phyloP scores from a whole-genome alignment of 2,113 vertebrate genomes.

The Myodes glareolus region DNA sequence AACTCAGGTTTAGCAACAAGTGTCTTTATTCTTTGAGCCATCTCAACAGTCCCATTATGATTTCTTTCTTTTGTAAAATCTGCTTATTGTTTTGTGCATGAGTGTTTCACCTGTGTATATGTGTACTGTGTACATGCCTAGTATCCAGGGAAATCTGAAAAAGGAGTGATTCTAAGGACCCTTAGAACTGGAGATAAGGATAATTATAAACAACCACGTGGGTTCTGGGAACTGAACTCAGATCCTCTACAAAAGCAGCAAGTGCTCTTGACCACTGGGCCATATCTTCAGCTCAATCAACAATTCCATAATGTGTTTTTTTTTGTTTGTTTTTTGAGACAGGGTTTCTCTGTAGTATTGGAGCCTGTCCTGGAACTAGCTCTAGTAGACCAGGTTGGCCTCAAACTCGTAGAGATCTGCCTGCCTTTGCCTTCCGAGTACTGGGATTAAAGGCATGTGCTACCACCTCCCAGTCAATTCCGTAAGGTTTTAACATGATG shows the following conservation, averaged over 20 bases:
- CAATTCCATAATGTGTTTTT: background rate
- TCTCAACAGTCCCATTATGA: background rate
- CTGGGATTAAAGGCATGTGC: no score
- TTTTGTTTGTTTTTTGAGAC: no score
- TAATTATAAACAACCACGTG: background rate
- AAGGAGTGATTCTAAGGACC: background rate
- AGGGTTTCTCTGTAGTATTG: no score
- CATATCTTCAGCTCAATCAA: background rate
- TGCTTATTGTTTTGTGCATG: background rate
- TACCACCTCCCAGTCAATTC: no score
- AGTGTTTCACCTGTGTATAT: background rate
- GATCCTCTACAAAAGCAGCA: background rate
- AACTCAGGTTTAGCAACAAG: background rate
- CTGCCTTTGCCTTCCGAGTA: no score
- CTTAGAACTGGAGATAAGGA: background rate
- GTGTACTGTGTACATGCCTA: background rate
- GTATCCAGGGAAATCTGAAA: background rate
- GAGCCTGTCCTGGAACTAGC: no score
- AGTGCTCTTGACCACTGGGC: background rate
- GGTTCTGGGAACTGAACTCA: background rate
- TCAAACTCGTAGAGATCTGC: no score
- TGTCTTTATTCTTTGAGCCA: background rate
- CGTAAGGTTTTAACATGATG: background rate
- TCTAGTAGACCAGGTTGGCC: no score
- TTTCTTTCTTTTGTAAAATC: background rate